Conservation (phyloP, 2,797 vertebrate genomes). For the Semaprochilodus insignis region DNA sequence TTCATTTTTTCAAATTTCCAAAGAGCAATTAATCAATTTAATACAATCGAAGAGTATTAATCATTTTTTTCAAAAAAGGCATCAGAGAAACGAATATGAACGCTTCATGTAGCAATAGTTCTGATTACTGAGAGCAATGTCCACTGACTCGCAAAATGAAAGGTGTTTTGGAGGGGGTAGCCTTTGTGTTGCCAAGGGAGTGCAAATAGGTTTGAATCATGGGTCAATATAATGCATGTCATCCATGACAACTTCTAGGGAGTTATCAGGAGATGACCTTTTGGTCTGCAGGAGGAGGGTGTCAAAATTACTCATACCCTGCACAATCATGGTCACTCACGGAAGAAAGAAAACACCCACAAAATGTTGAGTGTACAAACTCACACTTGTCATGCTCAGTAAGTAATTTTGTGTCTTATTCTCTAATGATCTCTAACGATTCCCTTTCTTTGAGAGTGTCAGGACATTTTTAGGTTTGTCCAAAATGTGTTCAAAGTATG, state of each 20-base stretch:
- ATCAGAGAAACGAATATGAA: background rate
- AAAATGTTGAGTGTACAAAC: background rate
- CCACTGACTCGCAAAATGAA: conserved; percentile 1
- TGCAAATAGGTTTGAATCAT: conserved; percentile 29
- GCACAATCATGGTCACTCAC: background rate
- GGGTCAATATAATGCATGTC: background rate
- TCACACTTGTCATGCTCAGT: conserved; percentile 6
- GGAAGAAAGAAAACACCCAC: background rate
- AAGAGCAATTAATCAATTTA: too few species aligned
- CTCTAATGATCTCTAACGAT: background rate
- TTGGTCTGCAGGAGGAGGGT: conserved; percentile 6
- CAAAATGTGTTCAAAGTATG: background rate
- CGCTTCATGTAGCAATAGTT: background rate
- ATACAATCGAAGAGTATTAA: too few species aligned
- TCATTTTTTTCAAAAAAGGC: too few species aligned
- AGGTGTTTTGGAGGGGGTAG: background rate
- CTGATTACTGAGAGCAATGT: background rate
- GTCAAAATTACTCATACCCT: conserved; percentile 35
- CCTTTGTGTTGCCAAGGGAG: conserved; percentile 1
- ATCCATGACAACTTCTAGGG: conserved; percentile 36
- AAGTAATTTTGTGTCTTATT: background rate
- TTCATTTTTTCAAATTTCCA: background rate
- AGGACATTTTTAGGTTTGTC: background rate
- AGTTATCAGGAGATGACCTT: conserved; percentile 38
- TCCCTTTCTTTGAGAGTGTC: background rate